Conservation (phyloP, 2,113 vertebrate species). For the Fulmarus glacialis region DNA sequence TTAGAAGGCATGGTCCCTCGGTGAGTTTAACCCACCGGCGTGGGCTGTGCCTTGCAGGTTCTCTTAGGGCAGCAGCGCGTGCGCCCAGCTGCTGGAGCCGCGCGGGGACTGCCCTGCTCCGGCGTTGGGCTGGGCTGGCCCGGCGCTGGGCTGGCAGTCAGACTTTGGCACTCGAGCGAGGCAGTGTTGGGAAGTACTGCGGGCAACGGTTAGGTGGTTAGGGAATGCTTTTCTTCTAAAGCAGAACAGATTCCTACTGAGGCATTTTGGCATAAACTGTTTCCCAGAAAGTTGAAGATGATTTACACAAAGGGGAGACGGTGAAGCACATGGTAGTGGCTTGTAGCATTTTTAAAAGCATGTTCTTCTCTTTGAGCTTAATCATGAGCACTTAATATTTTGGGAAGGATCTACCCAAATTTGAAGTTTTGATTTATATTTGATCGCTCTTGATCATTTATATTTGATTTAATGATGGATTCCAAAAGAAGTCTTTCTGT, state of each 20-base stretch:
- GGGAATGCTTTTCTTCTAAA: background rate
- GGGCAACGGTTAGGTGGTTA: background rate
- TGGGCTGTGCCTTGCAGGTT: background rate
- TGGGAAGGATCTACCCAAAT: background rate
- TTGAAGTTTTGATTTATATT: background rate
- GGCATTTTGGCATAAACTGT: background rate
- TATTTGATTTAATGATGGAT: background rate
- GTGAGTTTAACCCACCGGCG: background rate
- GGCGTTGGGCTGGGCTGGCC: background rate
- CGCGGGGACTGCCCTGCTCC: background rate
- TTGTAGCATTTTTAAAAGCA: background rate
- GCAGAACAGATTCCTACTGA: background rate
- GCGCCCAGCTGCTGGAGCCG: too few relatives aligned
- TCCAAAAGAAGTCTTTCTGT: background rate
- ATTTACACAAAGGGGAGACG: background rate
- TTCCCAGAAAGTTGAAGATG: background rate
- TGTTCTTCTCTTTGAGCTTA: background rate
- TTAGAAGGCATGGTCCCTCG: background rate
- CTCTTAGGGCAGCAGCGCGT: background rate
- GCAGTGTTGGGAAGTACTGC: background rate
- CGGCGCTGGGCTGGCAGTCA: too few relatives aligned
- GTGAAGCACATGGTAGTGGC: background rate
- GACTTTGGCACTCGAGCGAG: accelerated
- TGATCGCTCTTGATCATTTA: background rate
- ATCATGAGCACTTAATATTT: background rate